phyloP scores from a whole-genome alignment of 2,797 vertebrate genomes.

The Oryzias sinensis region DNA sequence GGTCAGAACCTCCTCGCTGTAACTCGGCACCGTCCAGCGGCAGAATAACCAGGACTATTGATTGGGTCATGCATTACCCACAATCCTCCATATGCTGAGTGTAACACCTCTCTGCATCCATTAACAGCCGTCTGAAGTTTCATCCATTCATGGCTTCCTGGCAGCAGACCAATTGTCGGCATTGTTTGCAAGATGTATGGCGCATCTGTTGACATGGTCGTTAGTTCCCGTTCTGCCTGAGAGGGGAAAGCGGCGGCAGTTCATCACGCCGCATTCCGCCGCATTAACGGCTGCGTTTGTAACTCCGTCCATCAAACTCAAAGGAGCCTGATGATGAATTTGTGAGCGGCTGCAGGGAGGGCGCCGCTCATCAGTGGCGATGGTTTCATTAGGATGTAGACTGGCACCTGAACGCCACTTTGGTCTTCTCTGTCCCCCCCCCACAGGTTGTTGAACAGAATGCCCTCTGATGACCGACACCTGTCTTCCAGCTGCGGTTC shows the following conservation, averaged over 20 bases:
- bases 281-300: constrained; percentile 60
- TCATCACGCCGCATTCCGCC: constrained; percentile 66
- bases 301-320: constrained; percentile 66
- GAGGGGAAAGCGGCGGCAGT: constrained; percentile 65
- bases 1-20: constrained; percentile 43
- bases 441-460: constrained; percentile 85
- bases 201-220: constrained; percentile 69
- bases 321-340: constrained; percentile 58
- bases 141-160: constrained; percentile 72
- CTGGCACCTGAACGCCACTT: constrained; percentile 6
- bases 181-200: constrained; percentile 72
- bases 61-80: constrained; percentile 69
- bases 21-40: constrained; percentile 63
- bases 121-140: constrained; percentile 70
- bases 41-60: constrained; percentile 68
- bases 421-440: constrained; percentile 10
- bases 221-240: constrained; percentile 71
- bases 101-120: constrained; percentile 71
- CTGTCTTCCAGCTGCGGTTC: constrained; percentile 88
- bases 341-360: constrained; percentile 42
- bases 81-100: constrained; percentile 70
- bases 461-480: constrained; percentile 86
- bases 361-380: constrained; percentile 13
- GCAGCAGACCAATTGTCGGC: constrained; percentile 63
- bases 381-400: constrained; percentile 10